Base-by-base conservation (phyloP, 2,113 vertebrate genomes). In the Nansenia antarctica region DNA sequence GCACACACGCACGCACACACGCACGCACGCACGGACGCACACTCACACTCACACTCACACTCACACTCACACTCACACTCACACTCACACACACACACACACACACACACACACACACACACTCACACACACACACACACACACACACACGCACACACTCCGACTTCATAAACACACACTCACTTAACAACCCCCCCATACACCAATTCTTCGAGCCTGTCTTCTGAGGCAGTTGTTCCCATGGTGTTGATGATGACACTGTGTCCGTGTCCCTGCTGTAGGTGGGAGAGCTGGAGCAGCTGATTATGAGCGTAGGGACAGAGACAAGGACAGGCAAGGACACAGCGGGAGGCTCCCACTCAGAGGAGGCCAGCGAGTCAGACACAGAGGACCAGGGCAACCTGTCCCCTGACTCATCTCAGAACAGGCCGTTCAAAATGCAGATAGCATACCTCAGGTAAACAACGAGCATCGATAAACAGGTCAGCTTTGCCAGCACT, bases 371-470 rank as follows among this genome's bases (percentile, higher is more conserved):
- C 45, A 49, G 14, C 7, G 45, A n/a, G n/a, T 49, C 45, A 49
- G 45, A 49, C 45, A 22, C 2, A 20, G 45, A 49, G 45, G 45
- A 5, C 35, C 35, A 37, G 35, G 35, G 11, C 35, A 3, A 47
- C 3, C 45, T 26, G n/a, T 24, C 52, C 24, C n/a, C 39, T 37
- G 34, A 45, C 34, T 27, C 18, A 7, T 20, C n/a, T 30, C 20
- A 1, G 8, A 42, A 4, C 22, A 30, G 32, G 3, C 69, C 59
- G 20, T 52, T 66, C 24, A 29, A 20, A n/a, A 26, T 47, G 4
- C 65, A 78, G 29, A 52, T 37, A 54, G n/a, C 6, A 7, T 31
- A 70, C 31, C 67, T 76, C 66, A 76, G 76, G 80, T 78, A 72
- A 34, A 47, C 42, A 14, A 26, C 7, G 8, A 26, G 2, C 9